These are phyloP conservation scores for Caradrina kadenii DNA, from an alignment of 2,888 invertebrate genomes.

Conservation along the genomic window DNA sequence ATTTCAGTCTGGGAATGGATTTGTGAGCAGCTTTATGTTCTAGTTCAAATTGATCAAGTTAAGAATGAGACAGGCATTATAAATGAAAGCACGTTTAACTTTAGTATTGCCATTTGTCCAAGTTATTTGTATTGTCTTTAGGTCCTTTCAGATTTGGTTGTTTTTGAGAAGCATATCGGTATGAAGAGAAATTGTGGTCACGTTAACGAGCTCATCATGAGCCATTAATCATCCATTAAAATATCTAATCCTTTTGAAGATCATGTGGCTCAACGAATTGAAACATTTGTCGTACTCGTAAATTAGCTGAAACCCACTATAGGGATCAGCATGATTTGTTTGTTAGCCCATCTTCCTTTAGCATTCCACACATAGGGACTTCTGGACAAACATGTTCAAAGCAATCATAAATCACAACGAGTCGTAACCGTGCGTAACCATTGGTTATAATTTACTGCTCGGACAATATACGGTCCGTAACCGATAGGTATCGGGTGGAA, in stretches of 20 bases:
- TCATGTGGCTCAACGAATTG: neutral
- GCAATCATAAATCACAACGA: constrained; percentile 41
- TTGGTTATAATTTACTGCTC: constrained; percentile 43
- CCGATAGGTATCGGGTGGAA: constrained; percentile 21
- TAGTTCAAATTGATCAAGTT: constrained; percentile 16
- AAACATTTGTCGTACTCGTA: constrained; percentile 30
- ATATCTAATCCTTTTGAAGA: neutral
- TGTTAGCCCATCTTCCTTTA: constrained; percentile 19
- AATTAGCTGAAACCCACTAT: constrained; percentile 17
- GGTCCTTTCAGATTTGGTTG: neutral
- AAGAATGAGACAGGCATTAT: neutral
- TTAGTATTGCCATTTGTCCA: neutral
- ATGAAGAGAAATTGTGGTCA: neutral
- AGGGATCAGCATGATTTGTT: constrained; percentile 39
- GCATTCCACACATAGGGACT: constrained; percentile 22
- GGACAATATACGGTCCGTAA: constrained; percentile 27
- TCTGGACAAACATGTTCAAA: constrained; percentile 40
- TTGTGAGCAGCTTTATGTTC: neutral
- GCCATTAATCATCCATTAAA: constrained; percentile 17
- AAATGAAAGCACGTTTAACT: neutral
- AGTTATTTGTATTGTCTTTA: neutral
- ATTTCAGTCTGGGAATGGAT: neutral
- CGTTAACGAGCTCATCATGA: neutral
- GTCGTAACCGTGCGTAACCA: constrained; percentile 38
- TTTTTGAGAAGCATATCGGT: constrained; percentile 1